Evolutionary conservation across 2,888 invertebrate species (phyloP), one percentile per base, ranked within the genome.

Genomic region (Dorcus parallelipipedus): DNA sequence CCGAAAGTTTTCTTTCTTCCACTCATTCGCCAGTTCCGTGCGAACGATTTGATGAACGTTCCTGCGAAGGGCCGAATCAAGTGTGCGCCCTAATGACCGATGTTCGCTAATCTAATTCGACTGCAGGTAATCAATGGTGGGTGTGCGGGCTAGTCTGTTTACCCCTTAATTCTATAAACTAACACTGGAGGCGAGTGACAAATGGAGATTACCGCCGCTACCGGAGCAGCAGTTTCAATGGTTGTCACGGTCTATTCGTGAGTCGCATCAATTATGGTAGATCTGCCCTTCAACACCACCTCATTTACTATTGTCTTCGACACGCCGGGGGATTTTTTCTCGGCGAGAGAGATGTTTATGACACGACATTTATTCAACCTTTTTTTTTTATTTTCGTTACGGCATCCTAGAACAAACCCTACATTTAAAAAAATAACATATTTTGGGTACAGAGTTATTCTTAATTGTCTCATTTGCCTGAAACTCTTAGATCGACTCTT

Each of bases 121-220:
- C 49, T 50, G 55, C 61, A 63, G 61, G 63, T 63, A 63, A 63
- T 63, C 63, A 59, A 63, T 63, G 58, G 40, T 45, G 49, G 56
- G 56, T 33, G 56, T 33, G 56, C 9, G 39, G 50, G 38, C 49
- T 40, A 48, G 56, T 56, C 59, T 59, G 53, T 59, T 55, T 59
- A 55, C 52, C 52, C 53, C 51, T 63, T 66, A 66, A 65, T 66
- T 64, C 65, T 60, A 62, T 64, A 64, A 67, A 66, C 65, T 58
- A 67, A 64, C 64, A 63, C 55, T 54, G 56, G 63, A 56, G 63
- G 58, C 63, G 58, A 56, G 60, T 66, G 67, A 67, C 67, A 67
- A 67, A 67, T 67, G 66, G 65, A 66, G 66, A 67, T 64, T 60
- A 59, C 45, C 47, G 58, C 61, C 54, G 23, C 38, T 47, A 48